Conservation (phyloP, 2,797 vertebrate species). For the Mycteria americana region DNA sequence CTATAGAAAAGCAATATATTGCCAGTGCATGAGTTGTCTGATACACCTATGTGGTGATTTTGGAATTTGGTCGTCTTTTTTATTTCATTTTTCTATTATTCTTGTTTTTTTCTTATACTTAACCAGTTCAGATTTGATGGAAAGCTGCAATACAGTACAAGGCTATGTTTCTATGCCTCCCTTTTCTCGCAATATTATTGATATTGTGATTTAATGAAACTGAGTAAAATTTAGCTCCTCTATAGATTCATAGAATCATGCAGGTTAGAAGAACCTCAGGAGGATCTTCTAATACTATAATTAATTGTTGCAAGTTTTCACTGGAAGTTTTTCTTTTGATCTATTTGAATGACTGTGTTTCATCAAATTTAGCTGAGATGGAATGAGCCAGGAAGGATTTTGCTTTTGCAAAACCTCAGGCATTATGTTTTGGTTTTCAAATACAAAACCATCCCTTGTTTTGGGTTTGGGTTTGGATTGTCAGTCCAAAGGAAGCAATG, state of each 20-base stretch:
- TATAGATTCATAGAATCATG: not conserved
- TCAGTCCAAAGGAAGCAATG: not conserved
- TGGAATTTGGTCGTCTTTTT: not conserved
- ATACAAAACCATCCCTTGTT: not conserved
- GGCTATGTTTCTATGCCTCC: not conserved
- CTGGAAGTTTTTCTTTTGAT: not conserved
- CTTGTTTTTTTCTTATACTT: not conserved
- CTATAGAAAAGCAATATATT: not conserved
- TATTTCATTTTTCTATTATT: not conserved
- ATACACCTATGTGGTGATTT: not conserved
- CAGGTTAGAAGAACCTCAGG: not conserved
- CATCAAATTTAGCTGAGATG: not conserved
- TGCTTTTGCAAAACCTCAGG: constrained; percentile 1
- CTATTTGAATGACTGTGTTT: not conserved
- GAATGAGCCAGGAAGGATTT: not conserved
- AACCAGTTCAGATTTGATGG: not conserved
- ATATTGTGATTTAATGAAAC: not conserved
- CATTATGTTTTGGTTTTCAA: constrained; percentile 26
- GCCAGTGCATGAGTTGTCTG: not conserved
- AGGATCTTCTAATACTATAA: not conserved
- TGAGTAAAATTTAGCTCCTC: not conserved
- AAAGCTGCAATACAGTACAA: not conserved
- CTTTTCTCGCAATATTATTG: not conserved
- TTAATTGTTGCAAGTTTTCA: not conserved
- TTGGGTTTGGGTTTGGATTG: not conserved